phyloP scores from a whole-genome alignment of 2,113 vertebrate genomes.

The Actenoides lindsayi region DNA sequence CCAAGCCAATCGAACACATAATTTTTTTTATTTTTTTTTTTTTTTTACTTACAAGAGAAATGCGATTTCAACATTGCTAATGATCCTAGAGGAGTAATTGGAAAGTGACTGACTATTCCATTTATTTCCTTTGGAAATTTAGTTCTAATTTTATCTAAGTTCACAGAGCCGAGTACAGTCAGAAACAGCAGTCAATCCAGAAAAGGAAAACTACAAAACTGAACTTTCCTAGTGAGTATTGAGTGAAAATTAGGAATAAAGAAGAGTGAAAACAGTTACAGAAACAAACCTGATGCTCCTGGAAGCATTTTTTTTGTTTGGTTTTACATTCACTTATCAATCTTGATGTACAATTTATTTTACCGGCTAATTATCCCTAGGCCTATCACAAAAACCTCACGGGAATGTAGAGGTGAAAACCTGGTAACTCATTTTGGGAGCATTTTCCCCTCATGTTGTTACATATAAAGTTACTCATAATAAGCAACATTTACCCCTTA shows the following conservation, averaged over 20 bases:
- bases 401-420: neutral
- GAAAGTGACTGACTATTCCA: neutral
- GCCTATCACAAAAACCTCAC: neutral
- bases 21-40: neutral
- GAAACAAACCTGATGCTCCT: neutral
- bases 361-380: neutral
- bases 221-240: neutral
- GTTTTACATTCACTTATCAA: neutral
- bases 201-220: neutral
- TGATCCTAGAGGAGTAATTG: neutral
- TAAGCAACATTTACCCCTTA: neutral
- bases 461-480: neutral
- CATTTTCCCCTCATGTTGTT: neutral
- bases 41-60: neutral
- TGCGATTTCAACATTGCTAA: neutral
- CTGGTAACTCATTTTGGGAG: neutral
- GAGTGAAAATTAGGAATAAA: neutral
- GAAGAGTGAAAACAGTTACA: neutral
- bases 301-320: neutral
- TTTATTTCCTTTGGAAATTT: neutral
- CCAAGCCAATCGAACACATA: neutral
- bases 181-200: neutral
- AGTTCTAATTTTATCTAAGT: neutral
- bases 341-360: neutral
- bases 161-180: neutral